Evolutionary conservation across 2,113 vertebrate species (phyloP), one percentile per base, ranked within the genome.

Genomic region (Stegostoma tigrinum): DNA sequence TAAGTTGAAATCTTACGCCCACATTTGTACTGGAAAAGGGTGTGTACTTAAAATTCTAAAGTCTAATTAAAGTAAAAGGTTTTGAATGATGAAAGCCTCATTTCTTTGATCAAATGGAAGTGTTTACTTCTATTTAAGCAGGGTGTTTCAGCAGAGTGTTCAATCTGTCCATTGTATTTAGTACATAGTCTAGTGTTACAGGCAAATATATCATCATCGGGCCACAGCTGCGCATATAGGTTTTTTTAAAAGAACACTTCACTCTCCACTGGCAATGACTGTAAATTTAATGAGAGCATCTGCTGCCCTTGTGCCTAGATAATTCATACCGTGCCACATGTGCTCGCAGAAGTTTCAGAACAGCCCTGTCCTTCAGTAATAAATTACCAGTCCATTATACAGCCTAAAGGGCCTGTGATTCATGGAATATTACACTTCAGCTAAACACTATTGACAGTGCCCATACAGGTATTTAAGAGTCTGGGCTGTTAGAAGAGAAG

Each of bases 271-370:
- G 96, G 96, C 96, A 96, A 96, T 96, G 97, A 96, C 97, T 97
- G 90, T 96, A 97, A 97, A 97, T 97, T 97, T 98, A 97, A 97
- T 97, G 97, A 97, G 96, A 97, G 96, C 97, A 97, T 97, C 97
- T 97, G 97, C 97, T 98, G 97, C 96, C 97, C 97, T 97, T 96
- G 96, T 97, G 96, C 97, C 97, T 97, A 96, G 97, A 97, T 97
- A 97, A 98, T 97, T 98, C 97, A 97, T 90, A 96, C 96, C 96
- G 96, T 97, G 97, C 96, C 96, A 96, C 87, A 96, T 97, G 96
- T 97, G 97, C 96, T 86, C 97, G 97, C 97, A 95, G 96, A 97
- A 97, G 97, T 97, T 97, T 97, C 96, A 97, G 96, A 95, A 97
- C 97, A 97, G 95, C 95, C 96, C 96, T 97, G 96, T 98, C 97